phyloP scores from a whole-genome alignment of 2,797 vertebrate species.

The Crocidura indochinensis region DNA sequence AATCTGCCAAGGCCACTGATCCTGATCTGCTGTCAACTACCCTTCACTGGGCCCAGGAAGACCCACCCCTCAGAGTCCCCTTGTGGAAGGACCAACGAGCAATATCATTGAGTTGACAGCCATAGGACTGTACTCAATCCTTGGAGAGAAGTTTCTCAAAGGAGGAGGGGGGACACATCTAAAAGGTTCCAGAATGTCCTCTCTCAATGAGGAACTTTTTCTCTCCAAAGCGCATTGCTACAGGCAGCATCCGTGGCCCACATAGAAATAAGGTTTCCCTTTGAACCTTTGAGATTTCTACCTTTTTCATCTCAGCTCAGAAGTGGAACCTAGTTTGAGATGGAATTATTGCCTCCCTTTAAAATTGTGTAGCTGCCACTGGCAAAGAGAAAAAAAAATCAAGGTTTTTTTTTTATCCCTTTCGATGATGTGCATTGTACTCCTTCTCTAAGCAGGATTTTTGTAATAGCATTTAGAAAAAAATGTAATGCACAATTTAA shows the following conservation, averaged over 20 bases:
- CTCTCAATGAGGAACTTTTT: neutral
- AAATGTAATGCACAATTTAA: neutral
- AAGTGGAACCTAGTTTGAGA: neutral
- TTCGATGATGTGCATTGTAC: neutral
- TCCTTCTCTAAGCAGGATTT: neutral
- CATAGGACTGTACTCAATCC: neutral
- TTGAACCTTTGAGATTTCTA: neutral
- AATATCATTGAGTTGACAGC: neutral
- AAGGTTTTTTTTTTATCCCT: neutral
- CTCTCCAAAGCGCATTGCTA: slow-evolving; percentile 17
- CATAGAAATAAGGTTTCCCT: neutral
- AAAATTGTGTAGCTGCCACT: neutral
- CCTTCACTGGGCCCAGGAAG: neutral
- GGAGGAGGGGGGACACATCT: neutral
- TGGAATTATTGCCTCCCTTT: neutral
- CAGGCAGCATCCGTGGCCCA: neutral
- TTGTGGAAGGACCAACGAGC: neutral
- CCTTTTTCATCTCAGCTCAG: slow-evolving; percentile 54
- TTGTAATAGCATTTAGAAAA: neutral
- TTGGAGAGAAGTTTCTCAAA: neutral
- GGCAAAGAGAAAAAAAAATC: neutral
- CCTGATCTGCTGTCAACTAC: fast-evolving
- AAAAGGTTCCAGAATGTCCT: slow-evolving; percentile 53
- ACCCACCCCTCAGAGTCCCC: neutral
- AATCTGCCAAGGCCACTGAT: neutral